phyloP scores from a whole-genome alignment of 2,888 invertebrate genomes.

The Sturmia bella region DNA sequence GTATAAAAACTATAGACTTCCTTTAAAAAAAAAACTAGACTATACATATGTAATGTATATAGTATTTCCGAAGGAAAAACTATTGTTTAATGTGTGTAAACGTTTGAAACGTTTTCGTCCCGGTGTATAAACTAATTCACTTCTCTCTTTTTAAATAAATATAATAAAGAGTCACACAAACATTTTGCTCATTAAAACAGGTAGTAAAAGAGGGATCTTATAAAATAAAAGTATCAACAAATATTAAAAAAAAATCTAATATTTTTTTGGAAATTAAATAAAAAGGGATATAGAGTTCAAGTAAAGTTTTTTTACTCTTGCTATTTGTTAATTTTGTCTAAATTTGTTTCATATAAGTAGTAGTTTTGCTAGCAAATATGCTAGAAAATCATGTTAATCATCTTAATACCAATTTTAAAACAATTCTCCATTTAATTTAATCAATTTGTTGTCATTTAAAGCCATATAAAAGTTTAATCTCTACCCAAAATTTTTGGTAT shows the following conservation, averaged over 20 bases:
- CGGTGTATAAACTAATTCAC: constrained; percentile 3
- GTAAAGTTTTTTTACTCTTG: constrained; percentile 59
- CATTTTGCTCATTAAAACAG: constrained; percentile 49
- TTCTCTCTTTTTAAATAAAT: constrained; percentile 16
- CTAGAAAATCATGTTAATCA: background rate
- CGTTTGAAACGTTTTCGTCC: constrained; percentile 61
- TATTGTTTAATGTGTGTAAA: constrained; percentile 25
- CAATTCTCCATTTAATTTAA: background rate
- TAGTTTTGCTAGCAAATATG: constrained; percentile 31
- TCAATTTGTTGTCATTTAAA: constrained; percentile 17
- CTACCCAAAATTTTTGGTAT: background rate
- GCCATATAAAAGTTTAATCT: constrained; percentile 39
- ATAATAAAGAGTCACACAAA: constrained; percentile 51
- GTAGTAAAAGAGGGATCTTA: constrained; percentile 12
- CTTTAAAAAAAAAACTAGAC: constrained; percentile 60
- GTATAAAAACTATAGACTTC: constrained; percentile 66
- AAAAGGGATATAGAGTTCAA: constrained; percentile 65
- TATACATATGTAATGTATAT: too few relatives aligned
- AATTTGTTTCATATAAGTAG: constrained; percentile 35
- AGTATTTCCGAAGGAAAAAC: constrained; percentile 46
- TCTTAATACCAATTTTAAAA: constrained; percentile 4
- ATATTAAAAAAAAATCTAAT: constrained; percentile 46
- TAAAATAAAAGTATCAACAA: constrained; percentile 60
- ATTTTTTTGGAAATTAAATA: constrained; percentile 30
- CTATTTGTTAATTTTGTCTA: constrained; percentile 6